These are phyloP conservation scores for Trichechus manatus DNA, from an alignment of 2,113 vertebrate genomes.

Conservation along the genomic window DNA sequence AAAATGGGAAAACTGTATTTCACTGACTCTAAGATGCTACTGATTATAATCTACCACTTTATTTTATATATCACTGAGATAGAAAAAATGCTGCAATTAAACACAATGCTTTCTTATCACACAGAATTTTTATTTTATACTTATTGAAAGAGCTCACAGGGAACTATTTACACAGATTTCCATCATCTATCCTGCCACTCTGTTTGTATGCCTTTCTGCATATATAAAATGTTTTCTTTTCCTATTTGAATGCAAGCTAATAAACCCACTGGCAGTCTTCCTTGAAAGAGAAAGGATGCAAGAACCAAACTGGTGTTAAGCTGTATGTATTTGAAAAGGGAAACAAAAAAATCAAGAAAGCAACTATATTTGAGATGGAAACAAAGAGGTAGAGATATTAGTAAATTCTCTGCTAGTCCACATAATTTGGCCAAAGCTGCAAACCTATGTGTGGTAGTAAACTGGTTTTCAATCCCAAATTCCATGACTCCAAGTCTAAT, in stretches of 20 bases:
- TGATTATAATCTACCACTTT: neutral
- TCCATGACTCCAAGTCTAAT: neutral
- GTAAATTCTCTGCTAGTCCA: neutral
- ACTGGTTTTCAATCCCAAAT: neutral
- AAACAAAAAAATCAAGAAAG: neutral
- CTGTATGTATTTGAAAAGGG: neutral
- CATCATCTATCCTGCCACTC: neutral
- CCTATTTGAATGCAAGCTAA: conserved; percentile 52
- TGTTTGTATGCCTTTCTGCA: neutral
- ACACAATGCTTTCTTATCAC: neutral
- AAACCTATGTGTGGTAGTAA: neutral
- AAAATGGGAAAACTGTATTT: conserved; percentile 16
- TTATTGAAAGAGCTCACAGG: neutral
- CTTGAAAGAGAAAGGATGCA: neutral
- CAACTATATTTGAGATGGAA: neutral
- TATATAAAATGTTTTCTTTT: neutral
- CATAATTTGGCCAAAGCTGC: neutral
- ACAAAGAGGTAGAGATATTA: neutral
- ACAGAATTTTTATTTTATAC: conserved; percentile 1
- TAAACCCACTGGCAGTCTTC: neutral
- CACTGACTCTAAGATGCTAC: neutral
- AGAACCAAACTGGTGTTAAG: conserved; percentile 37
- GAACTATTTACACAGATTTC: neutral
- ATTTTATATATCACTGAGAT: neutral
- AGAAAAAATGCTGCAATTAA: conserved; percentile 8